phyloP scores from a whole-genome alignment of 2,113 vertebrate species.

The Promerops cafer region DNA sequence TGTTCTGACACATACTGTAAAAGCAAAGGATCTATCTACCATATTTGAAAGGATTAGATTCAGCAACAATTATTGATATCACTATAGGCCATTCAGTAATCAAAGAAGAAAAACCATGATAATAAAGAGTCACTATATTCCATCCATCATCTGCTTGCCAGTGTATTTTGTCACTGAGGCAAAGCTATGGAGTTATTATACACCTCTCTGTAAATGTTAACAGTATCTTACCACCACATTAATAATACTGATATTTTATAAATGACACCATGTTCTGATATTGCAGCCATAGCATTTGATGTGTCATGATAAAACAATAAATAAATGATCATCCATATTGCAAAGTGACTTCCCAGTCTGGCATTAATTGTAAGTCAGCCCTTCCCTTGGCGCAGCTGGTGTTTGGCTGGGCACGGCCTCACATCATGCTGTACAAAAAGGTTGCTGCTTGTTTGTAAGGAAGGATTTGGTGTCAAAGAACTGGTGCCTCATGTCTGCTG shows the following conservation, averaged over 20 bases:
- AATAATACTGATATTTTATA: conserved; percentile 40
- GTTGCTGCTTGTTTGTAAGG: background rate
- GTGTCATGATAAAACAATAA: conserved; percentile 46
- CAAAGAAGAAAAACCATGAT: background rate
- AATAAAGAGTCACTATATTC: background rate
- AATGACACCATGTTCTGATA: conserved; percentile 37
- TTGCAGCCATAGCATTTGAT: conserved; percentile 24
- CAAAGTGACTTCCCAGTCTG: conserved; percentile 13
- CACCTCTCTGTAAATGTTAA: conserved; percentile 43
- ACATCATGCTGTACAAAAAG: background rate
- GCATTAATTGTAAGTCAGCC: background rate
- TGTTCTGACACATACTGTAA: conserved; percentile 6
- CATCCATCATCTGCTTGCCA: background rate
- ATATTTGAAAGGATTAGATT: background rate
- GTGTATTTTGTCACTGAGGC: background rate
- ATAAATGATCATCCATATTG: conserved; percentile 36
- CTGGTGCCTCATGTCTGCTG: background rate
- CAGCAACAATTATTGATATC: background rate
- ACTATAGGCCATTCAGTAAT: background rate
- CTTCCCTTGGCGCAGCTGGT: background rate
- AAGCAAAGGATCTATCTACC: background rate
- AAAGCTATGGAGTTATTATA: background rate
- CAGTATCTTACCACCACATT: background rate
- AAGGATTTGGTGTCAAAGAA: background rate
- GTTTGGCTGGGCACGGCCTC: background rate